These are phyloP conservation scores for Polydesmus complanatus DNA, from an alignment of 2,888 invertebrate genomes.

Conservation along the genomic window DNA sequence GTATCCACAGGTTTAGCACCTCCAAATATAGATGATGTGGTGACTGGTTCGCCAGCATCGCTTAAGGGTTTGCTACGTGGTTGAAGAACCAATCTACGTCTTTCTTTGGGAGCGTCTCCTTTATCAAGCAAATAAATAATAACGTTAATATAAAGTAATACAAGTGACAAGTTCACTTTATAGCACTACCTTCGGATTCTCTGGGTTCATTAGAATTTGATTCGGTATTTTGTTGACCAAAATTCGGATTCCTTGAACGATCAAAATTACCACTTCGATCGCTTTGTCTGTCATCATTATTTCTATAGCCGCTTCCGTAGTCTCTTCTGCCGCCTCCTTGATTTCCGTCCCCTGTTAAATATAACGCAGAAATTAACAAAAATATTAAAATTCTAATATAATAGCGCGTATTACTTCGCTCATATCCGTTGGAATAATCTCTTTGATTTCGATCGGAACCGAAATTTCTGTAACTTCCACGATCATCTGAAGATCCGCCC, in stretches of 20 bases:
- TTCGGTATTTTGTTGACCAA: slow-evolving; percentile 23
- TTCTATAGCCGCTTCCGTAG: slow-evolving; percentile 21
- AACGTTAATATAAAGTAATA: neutral
- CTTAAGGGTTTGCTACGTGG: slow-evolving; percentile 64
- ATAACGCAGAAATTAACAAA: neutral
- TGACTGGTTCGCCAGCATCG: slow-evolving; percentile 29
- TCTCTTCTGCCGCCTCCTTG: slow-evolving; percentile 24
- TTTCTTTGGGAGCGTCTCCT: slow-evolving; percentile 42
- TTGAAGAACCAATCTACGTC: slow-evolving; percentile 63
- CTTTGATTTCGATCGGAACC: slow-evolving; percentile 20
- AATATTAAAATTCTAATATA: slow-evolving; percentile 6
- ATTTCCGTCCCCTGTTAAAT: slow-evolving; percentile 22
- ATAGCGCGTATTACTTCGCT: slow-evolving; percentile 20
- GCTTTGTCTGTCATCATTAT: slow-evolving; percentile 16
- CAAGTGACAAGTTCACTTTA: neutral
- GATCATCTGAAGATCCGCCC: slow-evolving; percentile 26
- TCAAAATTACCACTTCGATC: slow-evolving; percentile 15
- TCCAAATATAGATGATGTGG: slow-evolving; percentile 67
- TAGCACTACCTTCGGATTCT: slow-evolving; percentile 17
- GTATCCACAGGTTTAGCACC: slow-evolving; percentile 91
- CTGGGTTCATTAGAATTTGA: slow-evolving; percentile 25
- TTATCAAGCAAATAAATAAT: neutral
- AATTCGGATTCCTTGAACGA: slow-evolving; percentile 23
- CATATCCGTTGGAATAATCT: slow-evolving; percentile 13
- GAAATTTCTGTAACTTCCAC: slow-evolving; percentile 34